Base-by-base conservation (phyloP, 2,113 vertebrate species). In the Butorides virescens region DNA sequence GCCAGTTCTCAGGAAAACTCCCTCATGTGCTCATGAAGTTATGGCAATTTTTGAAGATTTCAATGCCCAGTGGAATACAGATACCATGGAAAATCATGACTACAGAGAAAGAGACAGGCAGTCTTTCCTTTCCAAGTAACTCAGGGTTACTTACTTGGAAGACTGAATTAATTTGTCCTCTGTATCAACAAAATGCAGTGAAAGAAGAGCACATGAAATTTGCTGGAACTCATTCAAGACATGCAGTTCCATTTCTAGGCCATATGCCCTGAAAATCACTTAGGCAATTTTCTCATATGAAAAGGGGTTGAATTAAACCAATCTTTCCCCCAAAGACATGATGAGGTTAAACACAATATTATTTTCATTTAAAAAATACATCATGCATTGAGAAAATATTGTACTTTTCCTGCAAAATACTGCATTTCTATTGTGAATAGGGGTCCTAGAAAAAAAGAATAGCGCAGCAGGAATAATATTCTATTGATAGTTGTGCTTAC, bases 261-360 rank as follows among this genome's bases (percentile, higher is more conserved):
- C 95, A 97, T 86, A 95, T 95, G 93, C 83, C 83, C 90, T 84
- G 79, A 94, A 96, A 96, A 94, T 84, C 63, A 92, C 73, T 87
- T 83, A 87, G 37, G 46, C 62, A 91, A 91, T 83, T 93, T 95
- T 82, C 66, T 90, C 20, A 50, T 79, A 26, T 79, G 21, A 86
- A 79, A 58, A 92, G 21, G 49, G 42, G 42, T 47, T 82, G 74
- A 93, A 91, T 95, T 86, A 92, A 87, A 91, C 55, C 53, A 68
- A 0, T 62, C 32, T 89, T 90, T 62, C 18, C 53, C 44, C 50
- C 36, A 62, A 85, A 89, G 81, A 84, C 59, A 62, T 44, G 39
- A 47, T 86, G 66, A 95, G 15, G 81, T 83, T 92, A 92, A 93
- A 80, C 7, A 58, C 32, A 85, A 32, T 63, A 70, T 46, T 86